phyloP scores from a whole-genome alignment of 1,140 invertebrate genomes.

The Telenomus remus region DNA sequence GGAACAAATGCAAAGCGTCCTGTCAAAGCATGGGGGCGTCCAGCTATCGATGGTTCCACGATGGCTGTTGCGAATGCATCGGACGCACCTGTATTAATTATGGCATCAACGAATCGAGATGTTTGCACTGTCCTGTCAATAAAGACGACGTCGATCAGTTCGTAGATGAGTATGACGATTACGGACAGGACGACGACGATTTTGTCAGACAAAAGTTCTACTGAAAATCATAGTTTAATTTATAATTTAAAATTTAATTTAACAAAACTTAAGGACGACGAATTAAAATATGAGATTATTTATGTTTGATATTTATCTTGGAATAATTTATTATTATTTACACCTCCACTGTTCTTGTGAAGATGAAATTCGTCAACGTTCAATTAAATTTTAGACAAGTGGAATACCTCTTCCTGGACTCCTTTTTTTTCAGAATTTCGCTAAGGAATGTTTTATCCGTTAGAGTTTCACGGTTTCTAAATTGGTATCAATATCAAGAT shows the following conservation, averaged over 20 bases:
- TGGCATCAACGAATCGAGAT: slow-evolving; percentile 88
- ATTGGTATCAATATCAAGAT: too few relatives aligned
- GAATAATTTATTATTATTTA: too few relatives aligned
- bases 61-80: slow-evolving; percentile 94
- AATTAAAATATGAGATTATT: too few relatives aligned
- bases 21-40: slow-evolving; percentile 84
- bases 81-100: slow-evolving; percentile 91
- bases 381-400: too few relatives aligned
- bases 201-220: slow-evolving; percentile 35
- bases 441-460: too few relatives aligned
- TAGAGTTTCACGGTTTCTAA: too few relatives aligned
- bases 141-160: slow-evolving; percentile 35
- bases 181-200: slow-evolving; percentile 61
- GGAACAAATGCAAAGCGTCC: slow-evolving; percentile 86
- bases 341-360: too few relatives aligned
- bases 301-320: too few relatives aligned
- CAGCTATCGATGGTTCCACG: slow-evolving; percentile 91
- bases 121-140: slow-evolving; percentile 45
- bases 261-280: too few relatives aligned
- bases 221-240: slow-evolving; percentile 2
- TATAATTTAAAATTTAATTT: neutral
- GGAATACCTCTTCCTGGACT: too few relatives aligned
- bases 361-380: too few relatives aligned
- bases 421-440: too few relatives aligned
- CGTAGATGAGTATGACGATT: slow-evolving; percentile 58